Evolutionary conservation across 2,888 invertebrate genomes (phyloP), one percentile per base, ranked within the genome.

Genomic region (Philereme transversata): DNA sequence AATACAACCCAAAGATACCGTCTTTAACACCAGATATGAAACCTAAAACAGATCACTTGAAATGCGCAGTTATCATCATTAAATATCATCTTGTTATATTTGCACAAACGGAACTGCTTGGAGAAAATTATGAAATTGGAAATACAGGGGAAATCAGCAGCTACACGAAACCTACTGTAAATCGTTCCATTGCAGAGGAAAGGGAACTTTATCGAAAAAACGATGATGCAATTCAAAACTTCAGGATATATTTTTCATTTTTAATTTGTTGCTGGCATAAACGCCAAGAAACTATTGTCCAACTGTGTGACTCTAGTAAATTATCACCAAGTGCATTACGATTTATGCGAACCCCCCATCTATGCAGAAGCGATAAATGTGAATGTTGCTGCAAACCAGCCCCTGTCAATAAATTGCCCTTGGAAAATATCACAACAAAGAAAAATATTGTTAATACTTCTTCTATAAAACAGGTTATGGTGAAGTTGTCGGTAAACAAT

Each of bases 251-350:
- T 52, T 48, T 48, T 33, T 48, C 36, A 5, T 35, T 50, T 50
- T 33, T 48, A 36, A 43, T 59, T 57, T 78, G 79, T 65, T 81
- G 81, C 64, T 80, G 79, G 81, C 71, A 64, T 61, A 67, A 54
- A 38, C 71, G 75, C 7, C 71, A 81, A 67, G 62, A 65, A 5
- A 41, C 75, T 46, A 60, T 75, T 38, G 36, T 22, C 4, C 57
- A 60, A 38, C 60, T 77, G 34, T 41, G 62, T 43, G 4, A 35
- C 36, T 36, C 35, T 33, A 63, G 62, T 35, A 54, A 48, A 38
- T 34, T 72, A 52, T 63, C 62, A 38, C 56, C 58, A 8, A 57
- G 48, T 7, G 57, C 68, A n/a, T 43, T 65, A 4, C 68, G 63
- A 41, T 75, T 70, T 60, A 60, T 80, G n/a, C 71, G 59, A 64